These are phyloP conservation scores for Girardinichthys multiradiatus DNA, from an alignment of 2,113 vertebrate genomes.

Conservation along the genomic window DNA sequence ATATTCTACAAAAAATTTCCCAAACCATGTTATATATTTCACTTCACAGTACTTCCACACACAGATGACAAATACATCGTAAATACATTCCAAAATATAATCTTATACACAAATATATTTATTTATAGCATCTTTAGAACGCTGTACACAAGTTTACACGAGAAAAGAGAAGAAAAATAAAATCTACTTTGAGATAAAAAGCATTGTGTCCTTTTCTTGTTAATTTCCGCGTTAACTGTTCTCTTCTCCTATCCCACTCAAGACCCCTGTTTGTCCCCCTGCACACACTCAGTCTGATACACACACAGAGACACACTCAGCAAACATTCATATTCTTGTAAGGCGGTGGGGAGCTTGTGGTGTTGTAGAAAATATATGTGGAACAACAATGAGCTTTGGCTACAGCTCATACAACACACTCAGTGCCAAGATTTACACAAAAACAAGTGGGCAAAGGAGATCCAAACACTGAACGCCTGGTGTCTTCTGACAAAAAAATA, in stretches of 20 bases:
- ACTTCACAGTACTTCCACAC: constrained; percentile 79
- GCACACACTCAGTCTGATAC: neutral
- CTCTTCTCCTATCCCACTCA: neutral
- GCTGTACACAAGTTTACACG: constrained; percentile 78
- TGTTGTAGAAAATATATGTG: constrained; percentile 19
- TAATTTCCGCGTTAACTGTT: too few relatives aligned
- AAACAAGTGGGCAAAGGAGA: neutral
- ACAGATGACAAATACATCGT: constrained; percentile 67
- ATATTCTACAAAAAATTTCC: neutral
- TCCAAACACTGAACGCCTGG: constrained; percentile 7
- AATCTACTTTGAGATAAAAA: constrained; percentile 54
- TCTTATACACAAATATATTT: constrained; percentile 81
- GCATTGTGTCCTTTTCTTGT: constrained; percentile 62
- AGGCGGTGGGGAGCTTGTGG: constrained; percentile 50
- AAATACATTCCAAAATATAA: constrained; percentile 80
- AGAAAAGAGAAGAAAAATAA: constrained; percentile 29
- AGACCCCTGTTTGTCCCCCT: constrained; percentile 6
- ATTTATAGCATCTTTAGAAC: constrained; percentile 75
- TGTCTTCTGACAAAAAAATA: constrained; percentile 4
- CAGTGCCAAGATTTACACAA: constrained; percentile 44
- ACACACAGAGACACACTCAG: constrained; percentile 22
- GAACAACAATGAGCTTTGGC: constrained; percentile 17
- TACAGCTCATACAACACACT: constrained; percentile 46
- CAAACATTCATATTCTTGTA: constrained; percentile 66
- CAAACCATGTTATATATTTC: constrained; percentile 28